phyloP scores from a whole-genome alignment of 2,888 invertebrate species.

The Dendrolimus pini region DNA sequence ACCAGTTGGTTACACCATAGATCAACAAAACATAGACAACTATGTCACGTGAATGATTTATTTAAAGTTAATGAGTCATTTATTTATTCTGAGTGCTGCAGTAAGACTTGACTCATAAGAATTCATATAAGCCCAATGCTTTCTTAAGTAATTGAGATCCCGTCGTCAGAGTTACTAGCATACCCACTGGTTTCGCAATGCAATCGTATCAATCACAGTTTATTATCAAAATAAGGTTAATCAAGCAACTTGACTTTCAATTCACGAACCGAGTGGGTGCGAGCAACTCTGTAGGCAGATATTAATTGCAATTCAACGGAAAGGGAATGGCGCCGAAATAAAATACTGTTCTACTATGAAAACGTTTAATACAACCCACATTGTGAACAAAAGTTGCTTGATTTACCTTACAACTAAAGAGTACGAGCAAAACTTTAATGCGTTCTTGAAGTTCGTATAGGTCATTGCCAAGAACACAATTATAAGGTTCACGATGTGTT shows the following conservation, averaged over 20 bases:
- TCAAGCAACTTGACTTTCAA: constrained; percentile 61
- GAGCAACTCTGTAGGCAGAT: constrained; percentile 54
- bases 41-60: too few relatives aligned
- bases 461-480: too few relatives aligned
- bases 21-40: too few relatives aligned
- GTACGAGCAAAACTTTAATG: constrained; percentile 6
- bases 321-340: constrained; percentile 37
- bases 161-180: constrained; percentile 50
- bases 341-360: constrained; percentile 44
- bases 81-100: too few relatives aligned
- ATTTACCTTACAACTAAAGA: constrained; percentile 48
- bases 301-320: constrained; percentile 18
- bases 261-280: constrained; percentile 42
- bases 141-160: too few relatives aligned
- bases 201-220: constrained; percentile 20
- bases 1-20: too few relatives aligned
- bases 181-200: constrained; percentile 24
- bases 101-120: too few relatives aligned
- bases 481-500: constrained; percentile 2
- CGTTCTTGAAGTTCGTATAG: too few relatives aligned
- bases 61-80: too few relatives aligned
- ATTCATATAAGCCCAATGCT: too few relatives aligned
- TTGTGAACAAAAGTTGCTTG: constrained; percentile 59
- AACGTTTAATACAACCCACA: constrained; percentile 68
- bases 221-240: constrained; percentile 47